These are phyloP conservation scores for Tuberolachnus salignus DNA, from an alignment of 2,888 invertebrate genomes.

Conservation along the genomic window DNA sequence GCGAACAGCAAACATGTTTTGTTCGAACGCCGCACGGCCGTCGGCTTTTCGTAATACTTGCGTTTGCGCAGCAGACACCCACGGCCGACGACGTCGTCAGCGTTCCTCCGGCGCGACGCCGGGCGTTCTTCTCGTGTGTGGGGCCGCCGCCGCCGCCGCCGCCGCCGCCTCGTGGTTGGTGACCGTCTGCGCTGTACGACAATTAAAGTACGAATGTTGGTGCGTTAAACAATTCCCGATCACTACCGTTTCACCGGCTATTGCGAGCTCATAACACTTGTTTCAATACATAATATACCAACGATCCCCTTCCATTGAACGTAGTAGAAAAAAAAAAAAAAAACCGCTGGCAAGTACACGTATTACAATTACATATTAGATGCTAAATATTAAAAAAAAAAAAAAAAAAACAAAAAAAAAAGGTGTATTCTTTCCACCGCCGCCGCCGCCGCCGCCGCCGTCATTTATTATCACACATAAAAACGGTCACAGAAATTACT, in stretches of 20 bases:
- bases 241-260: slow-evolving; percentile 38
- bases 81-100: too few relatives aligned
- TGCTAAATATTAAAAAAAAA: background rate
- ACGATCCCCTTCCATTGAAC: slow-evolving; percentile 44
- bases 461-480: slow-evolving; percentile 11
- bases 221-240: slow-evolving; percentile 30
- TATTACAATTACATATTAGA: slow-evolving; percentile 44
- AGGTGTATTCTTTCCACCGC: slow-evolving; percentile 38
- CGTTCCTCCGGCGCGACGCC: too few relatives aligned
- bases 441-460: background rate
- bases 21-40: too few relatives aligned
- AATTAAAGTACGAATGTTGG: slow-evolving; percentile 49
- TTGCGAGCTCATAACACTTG: slow-evolving; percentile 46
- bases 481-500: slow-evolving; percentile 49
- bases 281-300: slow-evolving; percentile 38
- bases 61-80: too few relatives aligned
- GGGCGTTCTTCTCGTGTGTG: background rate
- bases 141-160: background rate
- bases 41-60: too few relatives aligned
- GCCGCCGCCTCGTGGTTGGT: background rate
- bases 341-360: slow-evolving; percentile 44
- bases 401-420: slow-evolving; percentile 22
- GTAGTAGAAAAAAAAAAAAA: background rate
- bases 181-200: slow-evolving; percentile 45
- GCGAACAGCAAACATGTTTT: background rate